Evolutionary conservation across 2,888 invertebrate genomes (phyloP).

Genomic region (Orthonychiurus folsomi): DNA sequence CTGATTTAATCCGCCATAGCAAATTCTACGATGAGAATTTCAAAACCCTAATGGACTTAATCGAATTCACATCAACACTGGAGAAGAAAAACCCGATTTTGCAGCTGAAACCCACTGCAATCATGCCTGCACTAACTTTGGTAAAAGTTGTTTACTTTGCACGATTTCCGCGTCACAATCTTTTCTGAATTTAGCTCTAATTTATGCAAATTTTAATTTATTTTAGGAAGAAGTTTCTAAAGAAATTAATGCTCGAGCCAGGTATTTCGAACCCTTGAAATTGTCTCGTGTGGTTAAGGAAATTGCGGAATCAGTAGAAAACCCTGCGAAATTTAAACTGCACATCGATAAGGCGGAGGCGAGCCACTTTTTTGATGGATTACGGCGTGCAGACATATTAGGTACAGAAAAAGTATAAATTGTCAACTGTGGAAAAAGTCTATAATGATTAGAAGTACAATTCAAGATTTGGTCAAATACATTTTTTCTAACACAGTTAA

Average conservation of each 20-base stretch:
- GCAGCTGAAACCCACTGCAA: constrained; percentile 44
- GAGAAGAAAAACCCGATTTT: constrained; percentile 40
- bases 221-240: too few species aligned
- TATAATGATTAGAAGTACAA: too few species aligned
- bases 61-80: constrained; percentile 37
- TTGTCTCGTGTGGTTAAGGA: constrained; percentile 22
- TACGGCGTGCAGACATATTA: constrained; percentile 32
- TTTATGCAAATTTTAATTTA: background rate
- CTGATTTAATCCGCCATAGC: background rate
- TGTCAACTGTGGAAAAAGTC: too few species aligned
- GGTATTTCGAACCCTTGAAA: constrained; percentile 11
- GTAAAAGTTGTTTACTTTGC: too few species aligned
- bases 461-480: too few species aligned
- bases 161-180: too few species aligned
- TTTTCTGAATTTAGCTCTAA: too few species aligned
- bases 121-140: constrained; percentile 44
- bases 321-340: constrained; percentile 14
- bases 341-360: constrained; percentile 16
- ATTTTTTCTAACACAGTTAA: too few species aligned
- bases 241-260: constrained; percentile 10
- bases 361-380: constrained; percentile 29
- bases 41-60: constrained; percentile 36
- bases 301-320: constrained; percentile 24
- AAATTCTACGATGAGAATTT: constrained; percentile 27
- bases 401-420: too few species aligned